phyloP scores from a whole-genome alignment of 2,888 invertebrate genomes.

The Tetheella fluctuosa region DNA sequence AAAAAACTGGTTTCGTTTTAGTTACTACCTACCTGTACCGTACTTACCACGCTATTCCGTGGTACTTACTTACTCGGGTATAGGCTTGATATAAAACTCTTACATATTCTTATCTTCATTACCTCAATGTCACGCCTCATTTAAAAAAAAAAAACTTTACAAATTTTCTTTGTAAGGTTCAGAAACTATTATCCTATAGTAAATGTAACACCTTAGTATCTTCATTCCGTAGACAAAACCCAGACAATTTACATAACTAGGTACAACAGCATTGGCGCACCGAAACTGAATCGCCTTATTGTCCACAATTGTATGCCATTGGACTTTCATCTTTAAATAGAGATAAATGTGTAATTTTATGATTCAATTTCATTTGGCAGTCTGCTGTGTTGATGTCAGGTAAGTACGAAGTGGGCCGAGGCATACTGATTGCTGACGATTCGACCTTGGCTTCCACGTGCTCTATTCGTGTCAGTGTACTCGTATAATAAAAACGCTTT shows the following conservation, averaged over 20 bases:
- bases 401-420: conserved; percentile 41
- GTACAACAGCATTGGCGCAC: conserved; percentile 12
- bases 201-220: too few species aligned
- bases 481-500: conserved; percentile 2
- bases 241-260: conserved; percentile 55
- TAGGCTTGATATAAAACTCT: too few species aligned
- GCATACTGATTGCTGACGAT: conserved; percentile 29
- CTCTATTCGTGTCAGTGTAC: conserved; percentile 44
- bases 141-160: background rate
- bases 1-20: too few species aligned
- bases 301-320: background rate
- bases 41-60: too few species aligned
- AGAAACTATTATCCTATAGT: background rate
- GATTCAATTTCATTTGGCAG: conserved; percentile 23
- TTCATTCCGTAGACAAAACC: conserved; percentile 30
- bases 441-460: conserved; percentile 71
- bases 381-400: conserved; percentile 19
- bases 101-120: background rate
- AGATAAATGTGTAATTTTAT: conserved; percentile 12
- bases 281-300: background rate
- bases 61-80: too few species aligned
- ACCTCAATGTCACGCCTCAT: background rate
- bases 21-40: too few species aligned
- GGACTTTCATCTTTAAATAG: background rate
- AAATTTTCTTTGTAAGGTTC: background rate